Conservation (phyloP, 2,113 vertebrate species). For the Tichodroma muraria region DNA sequence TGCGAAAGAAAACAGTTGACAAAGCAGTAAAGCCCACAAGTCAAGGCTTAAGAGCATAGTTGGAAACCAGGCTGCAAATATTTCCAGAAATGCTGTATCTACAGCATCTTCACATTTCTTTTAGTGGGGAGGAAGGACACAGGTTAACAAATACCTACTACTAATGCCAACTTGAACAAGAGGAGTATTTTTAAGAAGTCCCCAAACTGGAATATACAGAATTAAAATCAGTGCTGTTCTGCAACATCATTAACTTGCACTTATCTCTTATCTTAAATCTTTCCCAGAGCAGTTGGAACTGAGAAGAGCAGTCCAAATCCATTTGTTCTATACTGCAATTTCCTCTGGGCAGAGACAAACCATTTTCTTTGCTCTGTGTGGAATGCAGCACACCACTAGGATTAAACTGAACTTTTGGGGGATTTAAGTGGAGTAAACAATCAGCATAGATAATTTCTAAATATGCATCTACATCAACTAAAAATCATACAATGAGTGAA, state of each 20-base stretch:
- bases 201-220: conserved; percentile 1
- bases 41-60: neutral
- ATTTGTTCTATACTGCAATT: neutral
- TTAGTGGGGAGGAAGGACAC: neutral
- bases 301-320: conserved; percentile 3
- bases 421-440: neutral
- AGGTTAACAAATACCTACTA: neutral
- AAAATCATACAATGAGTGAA: neutral
- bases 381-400: neutral
- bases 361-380: neutral
- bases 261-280: conserved; percentile 1
- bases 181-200: neutral
- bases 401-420: neutral
- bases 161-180: neutral
- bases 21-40: neutral
- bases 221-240: conserved; percentile 3
- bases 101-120: neutral
- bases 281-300: conserved; percentile 8
- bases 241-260: conserved; percentile 12
- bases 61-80: neutral
- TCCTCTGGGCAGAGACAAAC: conserved; percentile 4
- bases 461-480: neutral
- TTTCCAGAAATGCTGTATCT: neutral
- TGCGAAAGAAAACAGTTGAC: neutral
- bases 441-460: neutral